Conservation (phyloP, 1,140 invertebrate species). For the Heliconius melpomene region DNA sequence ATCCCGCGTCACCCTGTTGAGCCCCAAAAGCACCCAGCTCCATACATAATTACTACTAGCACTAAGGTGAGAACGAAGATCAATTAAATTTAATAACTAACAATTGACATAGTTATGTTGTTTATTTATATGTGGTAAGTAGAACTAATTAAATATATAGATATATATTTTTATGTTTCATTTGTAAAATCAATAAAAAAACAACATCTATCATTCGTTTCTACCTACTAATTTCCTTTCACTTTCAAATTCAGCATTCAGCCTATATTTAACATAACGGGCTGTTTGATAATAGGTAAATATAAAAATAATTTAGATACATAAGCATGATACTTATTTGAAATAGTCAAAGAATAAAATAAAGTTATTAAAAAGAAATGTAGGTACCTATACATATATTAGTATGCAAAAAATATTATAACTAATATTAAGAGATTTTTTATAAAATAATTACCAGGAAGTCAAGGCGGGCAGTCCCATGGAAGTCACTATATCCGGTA, state of each 20-base stretch:
- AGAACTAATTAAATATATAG: neutral
- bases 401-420: too few species aligned
- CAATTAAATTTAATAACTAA: neutral
- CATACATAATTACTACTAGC: constrained; percentile 76
- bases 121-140: too few species aligned
- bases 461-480: constrained; percentile 65
- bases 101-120: too few species aligned
- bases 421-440: neutral
- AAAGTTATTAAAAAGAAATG: too few species aligned
- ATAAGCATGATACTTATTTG: neutral
- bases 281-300: neutral
- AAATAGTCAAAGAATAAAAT: too few species aligned
- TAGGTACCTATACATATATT: too few species aligned
- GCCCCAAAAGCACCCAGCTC: constrained; percentile 65
- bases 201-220: neutral
- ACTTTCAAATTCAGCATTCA: constrained; percentile 1
- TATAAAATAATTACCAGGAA: constrained; percentile 39
- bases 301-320: neutral
- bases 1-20: constrained; percentile 76
- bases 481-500: constrained; percentile 73
- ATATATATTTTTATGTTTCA: neutral
- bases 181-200: neutral
- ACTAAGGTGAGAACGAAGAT: constrained; percentile 56
- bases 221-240: neutral
- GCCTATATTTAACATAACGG: neutral